Conservation (phyloP, 2,888 invertebrate genomes). For the Atrina japonica region DNA sequence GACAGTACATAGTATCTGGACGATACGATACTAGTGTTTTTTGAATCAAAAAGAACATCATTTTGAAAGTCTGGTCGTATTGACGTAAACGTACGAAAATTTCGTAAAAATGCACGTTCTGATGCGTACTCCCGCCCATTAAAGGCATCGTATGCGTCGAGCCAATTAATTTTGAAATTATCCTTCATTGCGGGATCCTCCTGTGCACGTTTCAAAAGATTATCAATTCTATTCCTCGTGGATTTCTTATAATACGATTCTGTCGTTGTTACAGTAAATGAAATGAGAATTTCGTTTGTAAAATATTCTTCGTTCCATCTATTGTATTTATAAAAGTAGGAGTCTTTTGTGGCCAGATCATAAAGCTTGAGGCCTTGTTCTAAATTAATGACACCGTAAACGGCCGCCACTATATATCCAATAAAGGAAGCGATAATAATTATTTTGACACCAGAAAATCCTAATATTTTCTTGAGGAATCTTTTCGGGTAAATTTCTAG, state of each 20-base stretch:
- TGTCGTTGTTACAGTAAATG: constrained; percentile 48
- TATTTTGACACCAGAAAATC: constrained; percentile 46
- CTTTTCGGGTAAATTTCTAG: constrained; percentile 57
- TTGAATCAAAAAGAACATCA: constrained; percentile 36
- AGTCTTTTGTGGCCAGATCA: constrained; percentile 59
- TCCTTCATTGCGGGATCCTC: background rate
- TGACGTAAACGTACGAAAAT: constrained; percentile 28
- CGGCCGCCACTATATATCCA: constrained; percentile 57
- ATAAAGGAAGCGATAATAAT: constrained; percentile 56
- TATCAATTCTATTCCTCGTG: background rate
- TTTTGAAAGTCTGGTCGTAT: constrained; percentile 30
- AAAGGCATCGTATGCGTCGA: constrained; percentile 7
- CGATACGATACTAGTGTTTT: constrained; percentile 6
- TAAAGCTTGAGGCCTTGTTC: constrained; percentile 60
- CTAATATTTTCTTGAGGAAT: constrained; percentile 53
- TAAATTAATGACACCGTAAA: constrained; percentile 62
- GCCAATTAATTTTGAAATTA: constrained; percentile 7
- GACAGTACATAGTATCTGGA: constrained; percentile 75
- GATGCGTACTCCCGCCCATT: constrained; percentile 4
- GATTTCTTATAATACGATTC: constrained; percentile 37
- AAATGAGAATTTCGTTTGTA: constrained; percentile 46
- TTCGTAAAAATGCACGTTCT: constrained; percentile 20
- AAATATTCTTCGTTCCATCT: constrained; percentile 47
- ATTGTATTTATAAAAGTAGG: constrained; percentile 59
- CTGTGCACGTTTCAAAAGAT: constrained; percentile 7